Evolutionary conservation across 2,113 vertebrate species (phyloP), one percentile per base, ranked within the genome.

Genomic region (Galbula dea): DNA sequence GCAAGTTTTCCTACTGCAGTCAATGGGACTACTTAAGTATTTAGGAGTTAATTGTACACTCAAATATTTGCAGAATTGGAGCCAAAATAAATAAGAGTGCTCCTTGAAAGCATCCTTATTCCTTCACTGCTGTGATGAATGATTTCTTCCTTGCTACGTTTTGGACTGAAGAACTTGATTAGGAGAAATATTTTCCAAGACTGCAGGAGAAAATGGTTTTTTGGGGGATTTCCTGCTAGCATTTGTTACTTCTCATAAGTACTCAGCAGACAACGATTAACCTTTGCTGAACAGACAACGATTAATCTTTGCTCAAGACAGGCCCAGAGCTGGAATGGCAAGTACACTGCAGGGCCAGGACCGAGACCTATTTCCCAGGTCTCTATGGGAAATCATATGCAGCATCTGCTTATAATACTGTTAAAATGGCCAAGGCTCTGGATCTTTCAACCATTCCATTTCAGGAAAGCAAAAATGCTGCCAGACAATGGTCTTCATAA

Each of bases 51-150:
- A 94, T 59, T 39, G 89, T 55, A 83, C 19, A 41, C 55, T 84
- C 78, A 91, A 89, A 83, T 92, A 94, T 90, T 94, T 88, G 85
- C 69, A 95, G 54, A 76, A 88, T 19, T 67, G 18, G 27, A 77
- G 74, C 34, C 81, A 92, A 95, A 92, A 85, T 52, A 92, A 82
- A 66, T 61, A 93, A 69, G 41, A 48, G 59, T 79, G 63, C 43
- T 87, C 49, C 78, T 59, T 91, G 82, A 89, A 92, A 89, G 37
- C 58, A 92, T 82, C 61, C 37, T 83, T 65, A 75, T 48, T 73
- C 13, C 65, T 61, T 77, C 74, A 67, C 24, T 73, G 51, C 27
- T 66, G 12, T 36, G 21, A 62, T 87, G 92, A 90, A 82, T 52
- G 88, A 80, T 66, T 92, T 69, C 58, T 78, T 46, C 57, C 37